Evolutionary conservation across 2,797 vertebrate species (phyloP), one percentile per base, ranked within the genome.

Genomic region (Calcarius lapponicus): DNA sequence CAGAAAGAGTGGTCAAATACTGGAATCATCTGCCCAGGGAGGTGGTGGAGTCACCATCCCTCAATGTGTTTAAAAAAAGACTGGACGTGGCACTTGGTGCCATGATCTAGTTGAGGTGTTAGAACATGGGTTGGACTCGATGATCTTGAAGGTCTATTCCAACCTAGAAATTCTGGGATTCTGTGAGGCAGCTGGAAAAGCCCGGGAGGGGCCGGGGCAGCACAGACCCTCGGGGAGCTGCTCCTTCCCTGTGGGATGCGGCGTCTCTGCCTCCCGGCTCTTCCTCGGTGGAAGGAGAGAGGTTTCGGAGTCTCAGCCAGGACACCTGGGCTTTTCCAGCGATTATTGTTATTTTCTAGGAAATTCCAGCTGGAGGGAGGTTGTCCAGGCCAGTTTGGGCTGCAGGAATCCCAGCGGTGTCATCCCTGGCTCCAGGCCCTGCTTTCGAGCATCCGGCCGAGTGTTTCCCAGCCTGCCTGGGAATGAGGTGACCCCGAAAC

Each of bases 361-460:
- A 92, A 96, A 90, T 45, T 92, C 86, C 91, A 96, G 88, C 80
- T 88, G 81, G 51, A 61, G 54, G 5, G 75, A 58, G 24, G 32
- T 1, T 11, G 2, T 8, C 8, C 6, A 18, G 84, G 58, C 22
- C 15, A 1, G 31, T 7, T 3, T 29, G 67, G 67, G 51, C 48
- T 19, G 74, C 65, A 22, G 42, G 19, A 71, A 74, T 84, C 48
- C 48, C 78, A 11, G 38, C 1, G 5, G 31, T 21, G 42, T 60
- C 42, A 5, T 48, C 80, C 38, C 38, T 4, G 56, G 56, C 10
- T 50, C 71, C 62, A 0, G 28, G 18, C 74, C 40, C 47, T 15
- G 54, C 83, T 88, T 73, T 62, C 17, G 6, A 50, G 53, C 43
- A 62, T 8, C 1, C 1, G 71, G 62, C 80, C 5, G 1, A 16